phyloP scores from a whole-genome alignment of 2,113 vertebrate genomes.

The Leuciscus idus region DNA sequence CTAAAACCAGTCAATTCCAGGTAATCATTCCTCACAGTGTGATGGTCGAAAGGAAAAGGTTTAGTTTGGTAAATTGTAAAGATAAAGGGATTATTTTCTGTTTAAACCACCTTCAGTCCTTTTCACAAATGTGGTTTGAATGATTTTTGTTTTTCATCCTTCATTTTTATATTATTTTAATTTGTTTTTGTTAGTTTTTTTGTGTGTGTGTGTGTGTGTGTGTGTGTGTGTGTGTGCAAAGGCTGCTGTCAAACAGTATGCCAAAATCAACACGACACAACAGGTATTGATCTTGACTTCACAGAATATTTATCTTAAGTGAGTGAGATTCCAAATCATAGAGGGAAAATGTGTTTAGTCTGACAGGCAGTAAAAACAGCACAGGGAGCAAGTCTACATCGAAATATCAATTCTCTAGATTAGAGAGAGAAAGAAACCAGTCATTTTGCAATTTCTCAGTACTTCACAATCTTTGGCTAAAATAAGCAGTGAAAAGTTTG shows the following conservation, averaged over 20 bases:
- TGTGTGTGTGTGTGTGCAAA: no score
- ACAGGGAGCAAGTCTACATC: not conserved
- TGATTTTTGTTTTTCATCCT: not conserved
- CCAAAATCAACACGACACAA: not conserved
- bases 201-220: no score
- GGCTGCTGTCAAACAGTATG: not conserved
- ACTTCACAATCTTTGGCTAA: not conserved
- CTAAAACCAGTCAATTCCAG: not conserved
- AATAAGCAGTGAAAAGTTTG: not conserved
- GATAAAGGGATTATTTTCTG: constrained; percentile 8
- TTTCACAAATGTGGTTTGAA: not conserved
- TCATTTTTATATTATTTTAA: not conserved
- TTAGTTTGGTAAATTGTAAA: not conserved
- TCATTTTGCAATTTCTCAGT: not conserved
- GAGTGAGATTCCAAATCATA: not conserved
- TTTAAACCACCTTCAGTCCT: not conserved
- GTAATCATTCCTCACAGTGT: not conserved
- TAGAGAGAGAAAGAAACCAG: not conserved
- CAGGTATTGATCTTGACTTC: not conserved
- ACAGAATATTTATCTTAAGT: not conserved
- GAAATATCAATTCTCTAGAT: not conserved
- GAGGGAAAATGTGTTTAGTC: not conserved
- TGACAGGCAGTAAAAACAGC: not conserved
- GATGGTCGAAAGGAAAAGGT: not conserved
- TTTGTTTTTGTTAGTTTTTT: not conserved